Conservation (phyloP, 2,797 vertebrate genomes). For the Harpagifer antarcticus region DNA sequence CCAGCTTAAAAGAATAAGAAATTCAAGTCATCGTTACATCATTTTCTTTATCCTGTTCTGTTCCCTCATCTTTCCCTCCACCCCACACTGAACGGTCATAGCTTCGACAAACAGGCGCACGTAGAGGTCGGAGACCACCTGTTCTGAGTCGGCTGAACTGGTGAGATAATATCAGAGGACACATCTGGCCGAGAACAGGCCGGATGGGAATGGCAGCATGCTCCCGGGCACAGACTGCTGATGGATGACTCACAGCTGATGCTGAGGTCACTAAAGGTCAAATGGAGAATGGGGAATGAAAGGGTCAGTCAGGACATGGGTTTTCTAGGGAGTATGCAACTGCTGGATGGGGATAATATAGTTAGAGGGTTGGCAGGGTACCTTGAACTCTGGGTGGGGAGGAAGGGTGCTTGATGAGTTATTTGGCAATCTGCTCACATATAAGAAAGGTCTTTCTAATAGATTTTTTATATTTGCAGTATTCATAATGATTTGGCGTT, state of each 20-base stretch:
- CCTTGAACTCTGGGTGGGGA: not conserved
- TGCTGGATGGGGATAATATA: slow-evolving; percentile 9
- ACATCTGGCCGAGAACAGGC: slow-evolving; percentile 74
- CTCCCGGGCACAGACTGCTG: slow-evolving; percentile 50
- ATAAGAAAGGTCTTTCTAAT: not conserved
- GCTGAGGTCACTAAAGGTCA: slow-evolving; percentile 56
- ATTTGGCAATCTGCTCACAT: not conserved
- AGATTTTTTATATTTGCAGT: not conserved
- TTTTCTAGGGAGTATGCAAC: slow-evolving; percentile 13
- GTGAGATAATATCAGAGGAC: slow-evolving; percentile 74
- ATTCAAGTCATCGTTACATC: not conserved
- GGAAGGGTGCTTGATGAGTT: not conserved
- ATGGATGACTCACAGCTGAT: slow-evolving; percentile 76
- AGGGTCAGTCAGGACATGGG: slow-evolving; percentile 23
- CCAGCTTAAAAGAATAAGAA: slow-evolving; percentile 4
- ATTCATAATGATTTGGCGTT: not conserved
- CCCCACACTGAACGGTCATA: slow-evolving; percentile 21
- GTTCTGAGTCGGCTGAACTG: slow-evolving; percentile 57
- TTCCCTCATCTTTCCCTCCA: slow-evolving; percentile 13
- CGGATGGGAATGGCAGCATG: slow-evolving; percentile 68
- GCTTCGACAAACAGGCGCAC: slow-evolving; percentile 34
- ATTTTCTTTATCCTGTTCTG: slow-evolving; percentile 9
- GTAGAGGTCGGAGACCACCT: slow-evolving; percentile 74
- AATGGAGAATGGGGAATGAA: slow-evolving; percentile 1
- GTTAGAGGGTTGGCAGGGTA: not conserved